Evolutionary conservation across 2,113 vertebrate genomes (phyloP).

Genomic region (Solea senegalensis): DNA sequence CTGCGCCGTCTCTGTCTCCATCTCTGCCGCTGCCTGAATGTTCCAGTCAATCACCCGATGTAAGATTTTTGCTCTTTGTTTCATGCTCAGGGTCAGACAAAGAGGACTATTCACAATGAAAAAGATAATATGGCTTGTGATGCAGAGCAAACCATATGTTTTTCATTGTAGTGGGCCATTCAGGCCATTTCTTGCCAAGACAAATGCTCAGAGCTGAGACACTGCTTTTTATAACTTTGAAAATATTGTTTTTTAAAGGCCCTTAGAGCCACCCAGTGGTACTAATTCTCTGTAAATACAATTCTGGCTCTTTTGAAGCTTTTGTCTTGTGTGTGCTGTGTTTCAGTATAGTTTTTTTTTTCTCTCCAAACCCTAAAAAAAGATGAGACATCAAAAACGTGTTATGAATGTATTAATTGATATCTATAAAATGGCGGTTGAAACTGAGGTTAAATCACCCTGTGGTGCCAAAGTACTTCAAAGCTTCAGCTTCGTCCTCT

Average conservation of each 20-base stretch:
- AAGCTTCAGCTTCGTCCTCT: slow-evolving; percentile 13
- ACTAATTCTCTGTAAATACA: background rate
- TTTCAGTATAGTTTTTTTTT: too few relatives aligned
- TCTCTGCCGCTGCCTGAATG: slow-evolving; percentile 21
- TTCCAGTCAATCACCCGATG: slow-evolving; percentile 45
- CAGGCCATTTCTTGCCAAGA: background rate
- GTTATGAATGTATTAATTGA: background rate
- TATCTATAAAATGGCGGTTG: background rate
- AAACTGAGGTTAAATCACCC: slow-evolving; percentile 1
- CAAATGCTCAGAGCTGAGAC: background rate
- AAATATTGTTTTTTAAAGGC: background rate
- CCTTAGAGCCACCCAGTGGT: background rate
- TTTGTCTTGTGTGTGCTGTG: too few relatives aligned
- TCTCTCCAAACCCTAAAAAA: background rate
- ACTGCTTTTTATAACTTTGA: background rate
- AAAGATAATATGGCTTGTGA: background rate
- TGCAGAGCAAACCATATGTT: background rate
- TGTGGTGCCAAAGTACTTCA: slow-evolving; percentile 22
- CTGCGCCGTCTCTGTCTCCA: slow-evolving; percentile 35
- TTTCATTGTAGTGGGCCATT: background rate
- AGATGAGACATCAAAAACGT: background rate
- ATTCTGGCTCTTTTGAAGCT: background rate
- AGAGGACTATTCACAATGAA: slow-evolving; percentile 5
- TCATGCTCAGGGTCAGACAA: slow-evolving; percentile 25
- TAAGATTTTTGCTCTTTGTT: slow-evolving; percentile 21